phyloP scores from a whole-genome alignment of 92 coral and sea anemone species.

The Desmophyllum pertusum region DNA sequence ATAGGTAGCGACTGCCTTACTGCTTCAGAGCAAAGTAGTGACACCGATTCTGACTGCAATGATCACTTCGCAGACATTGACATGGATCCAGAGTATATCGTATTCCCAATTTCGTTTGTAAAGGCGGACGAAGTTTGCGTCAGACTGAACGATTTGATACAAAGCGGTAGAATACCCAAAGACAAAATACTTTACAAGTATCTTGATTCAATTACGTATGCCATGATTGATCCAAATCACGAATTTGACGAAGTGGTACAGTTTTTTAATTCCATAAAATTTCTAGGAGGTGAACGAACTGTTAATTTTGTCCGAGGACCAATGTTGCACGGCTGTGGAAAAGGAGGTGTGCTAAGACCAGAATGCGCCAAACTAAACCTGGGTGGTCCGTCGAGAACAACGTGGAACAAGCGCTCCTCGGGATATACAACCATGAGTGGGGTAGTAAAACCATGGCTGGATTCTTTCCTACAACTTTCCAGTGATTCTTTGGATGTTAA shows the following conservation, averaged over 20 bases:
- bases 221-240: conserved; percentile 44
- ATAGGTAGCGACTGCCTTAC: conserved; percentile 8
- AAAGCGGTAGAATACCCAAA: conserved; percentile 44
- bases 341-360: conserved; percentile 43
- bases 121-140: conserved; percentile 51
- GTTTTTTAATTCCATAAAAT: conserved; percentile 49
- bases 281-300: conserved; percentile 57
- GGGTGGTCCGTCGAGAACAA: conserved; percentile 61
- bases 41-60: conserved; percentile 14
- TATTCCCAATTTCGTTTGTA: conserved; percentile 46
- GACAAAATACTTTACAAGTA: conserved; percentile 61
- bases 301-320: conserved; percentile 68
- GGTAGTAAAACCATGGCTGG: conserved; percentile 54
- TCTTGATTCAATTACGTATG: conserved; percentile 24
- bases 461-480: conserved; percentile 46
- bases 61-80: conserved; percentile 36
- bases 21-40: conserved; percentile 43
- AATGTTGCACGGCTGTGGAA: conserved; percentile 60
- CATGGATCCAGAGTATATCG: conserved; percentile 28
- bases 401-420: conserved; percentile 45
- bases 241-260: conserved; percentile 51
- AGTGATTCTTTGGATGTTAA: conserved; percentile 26
- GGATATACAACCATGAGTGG: conserved; percentile 59
- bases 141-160: conserved; percentile 51
- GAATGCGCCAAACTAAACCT: conserved; percentile 52